phyloP scores from a whole-genome alignment of 2,113 vertebrate species.

The Piaya cayana region DNA sequence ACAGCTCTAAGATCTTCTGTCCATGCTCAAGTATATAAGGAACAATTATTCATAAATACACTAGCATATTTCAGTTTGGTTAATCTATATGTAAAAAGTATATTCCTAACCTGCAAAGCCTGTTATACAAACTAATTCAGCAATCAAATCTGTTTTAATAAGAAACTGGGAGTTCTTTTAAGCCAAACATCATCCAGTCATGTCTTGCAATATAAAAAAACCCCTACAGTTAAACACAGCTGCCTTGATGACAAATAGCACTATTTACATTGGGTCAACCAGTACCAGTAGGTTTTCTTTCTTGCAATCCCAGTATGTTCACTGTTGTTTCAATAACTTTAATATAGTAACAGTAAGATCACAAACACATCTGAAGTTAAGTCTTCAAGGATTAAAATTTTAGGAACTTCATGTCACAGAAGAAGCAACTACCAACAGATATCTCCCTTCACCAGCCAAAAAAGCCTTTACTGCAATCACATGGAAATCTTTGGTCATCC shows the following conservation, averaged over 20 bases:
- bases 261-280: not conserved
- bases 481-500: not conserved
- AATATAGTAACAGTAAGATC: not conserved
- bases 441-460: not conserved
- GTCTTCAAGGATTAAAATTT: not conserved
- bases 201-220: not conserved
- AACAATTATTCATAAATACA: not conserved
- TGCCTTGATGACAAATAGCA: not conserved
- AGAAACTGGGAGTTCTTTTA: not conserved
- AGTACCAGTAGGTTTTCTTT: not conserved
- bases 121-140: slow-evolving; percentile 28
- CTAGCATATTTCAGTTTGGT: not conserved
- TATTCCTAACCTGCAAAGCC: slow-evolving; percentile 12
- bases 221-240: not conserved
- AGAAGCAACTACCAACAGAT: not conserved
- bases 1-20: not conserved
- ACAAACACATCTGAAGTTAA: not conserved
- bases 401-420: not conserved
- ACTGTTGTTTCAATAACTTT: not conserved
- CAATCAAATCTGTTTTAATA: slow-evolving; percentile 35
- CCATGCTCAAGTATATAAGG: not conserved
- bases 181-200: slow-evolving; percentile 17
- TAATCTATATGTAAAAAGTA: slow-evolving; percentile 29
- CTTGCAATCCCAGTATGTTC: not conserved
- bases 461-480: not conserved